phyloP scores from a whole-genome alignment of 35 echinoderm and acorn worm species.

The Stichopus chloronotus region DNA sequence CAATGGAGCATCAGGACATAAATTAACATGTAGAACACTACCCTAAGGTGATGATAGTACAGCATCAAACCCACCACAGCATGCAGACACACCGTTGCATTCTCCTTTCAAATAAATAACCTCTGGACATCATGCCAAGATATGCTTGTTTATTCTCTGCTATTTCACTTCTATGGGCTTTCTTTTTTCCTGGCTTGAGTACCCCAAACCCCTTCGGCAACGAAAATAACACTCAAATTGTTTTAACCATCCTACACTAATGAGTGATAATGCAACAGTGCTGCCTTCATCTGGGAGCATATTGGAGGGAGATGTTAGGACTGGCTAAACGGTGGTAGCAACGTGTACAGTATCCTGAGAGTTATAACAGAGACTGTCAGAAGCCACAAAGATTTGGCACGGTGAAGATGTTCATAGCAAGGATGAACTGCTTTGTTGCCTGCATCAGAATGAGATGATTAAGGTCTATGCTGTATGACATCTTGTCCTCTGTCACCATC shows the following conservation, averaged over 20 bases:
- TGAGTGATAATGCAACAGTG: conserved; percentile 30
- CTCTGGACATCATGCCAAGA: conserved; percentile 16
- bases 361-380: background rate
- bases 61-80: background rate
- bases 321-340: background rate
- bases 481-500: background rate
- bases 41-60: background rate
- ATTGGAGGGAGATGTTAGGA: background rate
- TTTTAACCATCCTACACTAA: conserved; percentile 32
- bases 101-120: background rate
- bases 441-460: background rate
- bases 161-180: background rate
- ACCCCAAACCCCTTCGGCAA: conserved; percentile 3
- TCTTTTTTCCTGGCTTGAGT: background rate
- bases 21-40: background rate
- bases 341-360: too few relatives aligned
- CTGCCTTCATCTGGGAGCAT: background rate
- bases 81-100: background rate
- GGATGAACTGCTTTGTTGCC: background rate
- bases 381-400: background rate
- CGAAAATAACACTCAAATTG: conserved; percentile 43
- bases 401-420: background rate
- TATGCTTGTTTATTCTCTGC: background rate
- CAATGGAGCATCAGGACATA: background rate
- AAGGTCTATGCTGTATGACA: background rate